Base-by-base conservation (phyloP, 1,140 invertebrate genomes). In the Phenacoccus solenopsis region DNA sequence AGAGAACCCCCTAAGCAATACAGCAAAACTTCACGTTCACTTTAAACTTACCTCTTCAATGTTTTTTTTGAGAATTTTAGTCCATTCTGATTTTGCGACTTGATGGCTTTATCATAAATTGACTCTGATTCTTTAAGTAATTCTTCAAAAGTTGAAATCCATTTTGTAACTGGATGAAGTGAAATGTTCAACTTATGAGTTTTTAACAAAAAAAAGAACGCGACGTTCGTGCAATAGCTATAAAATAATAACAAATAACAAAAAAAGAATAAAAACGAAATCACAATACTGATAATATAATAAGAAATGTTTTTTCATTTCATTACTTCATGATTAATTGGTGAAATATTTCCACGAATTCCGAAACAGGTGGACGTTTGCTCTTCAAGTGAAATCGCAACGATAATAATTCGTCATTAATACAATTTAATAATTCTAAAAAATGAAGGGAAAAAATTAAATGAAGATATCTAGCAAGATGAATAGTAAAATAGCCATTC, bases 301-400 rank as follows among this genome's bases (percentile, higher is more conserved):
- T n/a, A n/a, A n/a, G n/a, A n/a, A n/a, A n/a, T n/a, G n/a, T n/a
- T n/a, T 49, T 49, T 4, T 49, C 2, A 64, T 5, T 27, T 24
- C 16, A 5, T 24, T 64, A 64, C 59, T 64, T 64, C 59, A 64
- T 64, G 13, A 64, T 64, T 25, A 64, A 24, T 64, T 64, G 59
- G 16, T 24, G 25, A 64, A 25, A 64, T 64, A 25, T 64, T 64
- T 7, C 25, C 9, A 64, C 13, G 22, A 64, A 64, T 64, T 64
- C 25, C 5, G 12, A 20, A 3, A 22, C 59, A 25, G 10, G n/a
- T n/a, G n/a, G n/a, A n/a, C n/a, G n/a, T n/a, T n/a, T n/a, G n/a
- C n/a, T n/a, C n/a, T 24, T 64, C 20, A 64, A 24, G 10, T 64
- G 10, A n/a, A n/a, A n/a, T n/a, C n/a, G n/a, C n/a, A n/a, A n/a